Evolutionary conservation across 1,140 invertebrate genomes (phyloP).

Genomic region (Drosophila neocordata): DNA sequence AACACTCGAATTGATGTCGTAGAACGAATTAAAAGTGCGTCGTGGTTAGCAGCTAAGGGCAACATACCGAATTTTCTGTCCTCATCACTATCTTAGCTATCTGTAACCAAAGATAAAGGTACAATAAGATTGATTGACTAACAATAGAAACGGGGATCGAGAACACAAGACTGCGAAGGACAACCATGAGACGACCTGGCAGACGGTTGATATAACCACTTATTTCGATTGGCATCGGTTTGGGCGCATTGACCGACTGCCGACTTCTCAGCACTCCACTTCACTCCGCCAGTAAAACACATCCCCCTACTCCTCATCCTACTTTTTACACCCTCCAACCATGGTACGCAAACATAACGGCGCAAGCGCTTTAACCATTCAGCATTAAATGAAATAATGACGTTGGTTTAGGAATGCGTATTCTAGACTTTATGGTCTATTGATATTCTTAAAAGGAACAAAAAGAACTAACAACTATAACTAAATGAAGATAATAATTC

Average conservation of each 20-base stretch:
- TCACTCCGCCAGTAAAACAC: background rate
- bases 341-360: background rate
- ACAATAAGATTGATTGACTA: background rate
- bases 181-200: background rate
- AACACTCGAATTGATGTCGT: conserved; percentile 13
- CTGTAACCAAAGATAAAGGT: conserved; percentile 14
- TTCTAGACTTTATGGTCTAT: background rate
- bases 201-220: background rate
- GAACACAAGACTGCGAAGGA: background rate
- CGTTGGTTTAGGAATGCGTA: background rate
- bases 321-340: background rate
- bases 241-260: conserved; percentile 24
- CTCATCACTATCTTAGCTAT: conserved; percentile 12
- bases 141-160: background rate
- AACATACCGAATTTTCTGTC: conserved; percentile 37
- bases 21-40: conserved; percentile 14
- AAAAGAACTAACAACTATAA: too few species aligned
- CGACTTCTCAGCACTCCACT: conserved; percentile 3
- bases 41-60: conserved; percentile 11
- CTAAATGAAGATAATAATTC: too few species aligned
- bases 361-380: conserved; percentile 1
- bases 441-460: background rate
- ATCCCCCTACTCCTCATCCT: background rate
- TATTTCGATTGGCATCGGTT: conserved; percentile 7
- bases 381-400: background rate